A percentile compares a stretch with the other conserved stretches of the same genome.
Evolutionary conservation across 2,797 vertebrate species (phyloP).

Genomic region (Propithecus perrieri): DNA sequence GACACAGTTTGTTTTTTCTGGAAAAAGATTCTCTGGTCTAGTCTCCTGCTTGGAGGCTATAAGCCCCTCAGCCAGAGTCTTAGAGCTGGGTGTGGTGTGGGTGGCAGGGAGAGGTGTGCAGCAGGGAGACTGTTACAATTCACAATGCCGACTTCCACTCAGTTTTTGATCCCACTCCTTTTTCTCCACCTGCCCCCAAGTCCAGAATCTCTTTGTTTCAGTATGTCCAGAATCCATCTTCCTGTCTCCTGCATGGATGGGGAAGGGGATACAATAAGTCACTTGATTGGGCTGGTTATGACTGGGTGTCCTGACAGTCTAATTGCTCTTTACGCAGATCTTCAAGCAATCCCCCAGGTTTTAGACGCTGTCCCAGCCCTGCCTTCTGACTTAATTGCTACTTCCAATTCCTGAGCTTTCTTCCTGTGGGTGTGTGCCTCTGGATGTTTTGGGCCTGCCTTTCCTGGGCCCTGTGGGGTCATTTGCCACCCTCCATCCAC

Average conservation of each 20-base stretch:
- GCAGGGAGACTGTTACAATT: neutral
- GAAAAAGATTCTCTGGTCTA: neutral
- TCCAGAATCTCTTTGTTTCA: neutral
- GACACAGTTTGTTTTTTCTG: neutral
- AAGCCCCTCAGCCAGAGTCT: neutral
- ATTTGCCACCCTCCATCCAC: neutral
- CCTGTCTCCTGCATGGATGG: neutral
- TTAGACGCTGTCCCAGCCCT: neutral
- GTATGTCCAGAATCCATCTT: neutral
- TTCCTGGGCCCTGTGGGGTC: neutral
- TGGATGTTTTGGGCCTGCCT: neutral
- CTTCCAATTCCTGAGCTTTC: slow-evolving; percentile 2
- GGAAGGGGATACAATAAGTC: neutral
- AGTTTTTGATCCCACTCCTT: neutral
- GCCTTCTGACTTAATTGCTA: neutral
- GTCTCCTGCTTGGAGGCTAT: neutral
- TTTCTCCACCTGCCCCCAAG: neutral
- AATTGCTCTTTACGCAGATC: slow-evolving; percentile 8
- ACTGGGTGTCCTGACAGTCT: neutral
- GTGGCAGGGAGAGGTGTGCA: neutral
- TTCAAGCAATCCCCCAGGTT: neutral
- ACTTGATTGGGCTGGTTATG: neutral
- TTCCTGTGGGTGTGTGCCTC: neutral
- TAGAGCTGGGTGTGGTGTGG: neutral
- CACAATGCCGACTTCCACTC: neutral